Evolutionary conservation across 2,888 invertebrate species (phyloP).

Genomic region (Lasioglossum pauxillum): DNA sequence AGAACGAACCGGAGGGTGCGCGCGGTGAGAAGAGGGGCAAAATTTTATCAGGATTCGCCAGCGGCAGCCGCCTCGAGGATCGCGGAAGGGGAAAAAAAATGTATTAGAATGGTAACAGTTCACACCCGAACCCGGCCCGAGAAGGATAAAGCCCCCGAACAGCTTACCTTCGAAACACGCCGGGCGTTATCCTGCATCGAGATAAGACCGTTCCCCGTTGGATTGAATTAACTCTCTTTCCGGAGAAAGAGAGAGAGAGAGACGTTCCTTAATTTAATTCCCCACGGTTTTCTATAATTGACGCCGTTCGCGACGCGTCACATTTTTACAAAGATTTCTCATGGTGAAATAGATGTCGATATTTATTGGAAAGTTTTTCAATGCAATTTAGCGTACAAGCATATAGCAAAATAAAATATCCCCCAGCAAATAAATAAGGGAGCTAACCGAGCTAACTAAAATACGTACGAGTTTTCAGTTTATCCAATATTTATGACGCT

Average conservation of each 20-base stretch:
- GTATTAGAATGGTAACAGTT: conserved; percentile 69
- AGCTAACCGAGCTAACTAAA: no score
- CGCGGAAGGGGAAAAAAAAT: conserved; percentile 48
- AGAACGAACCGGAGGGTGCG: not conserved
- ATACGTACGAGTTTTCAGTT: no score
- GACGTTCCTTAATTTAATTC: conserved; percentile 51
- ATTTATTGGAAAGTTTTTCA: no score
- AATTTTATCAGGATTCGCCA: conserved; percentile 61
- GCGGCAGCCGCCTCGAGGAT: conserved; percentile 26
- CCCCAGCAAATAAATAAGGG: no score
- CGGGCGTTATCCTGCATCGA: conserved; percentile 62
- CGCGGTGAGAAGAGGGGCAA: not conserved
- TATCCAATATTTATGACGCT: no score
- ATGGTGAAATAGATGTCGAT: no score
- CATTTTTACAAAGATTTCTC: conserved; percentile 25
- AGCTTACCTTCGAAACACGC: conserved; percentile 66
- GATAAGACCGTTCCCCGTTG: conserved; percentile 49
- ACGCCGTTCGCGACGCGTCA: conserved; percentile 28
- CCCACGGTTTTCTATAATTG: conserved; percentile 47
- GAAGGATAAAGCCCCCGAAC: conserved; percentile 59
- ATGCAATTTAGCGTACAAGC: no score
- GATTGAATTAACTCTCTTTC: conserved; percentile 69
- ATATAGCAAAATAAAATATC: no score
- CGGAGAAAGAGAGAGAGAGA: not conserved
- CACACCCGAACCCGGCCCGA: conserved; percentile 43